Evolutionary conservation across 2,888 invertebrate genomes (phyloP), one percentile per base, ranked within the genome.

Genomic region (Drosophila neotestacea): DNA sequence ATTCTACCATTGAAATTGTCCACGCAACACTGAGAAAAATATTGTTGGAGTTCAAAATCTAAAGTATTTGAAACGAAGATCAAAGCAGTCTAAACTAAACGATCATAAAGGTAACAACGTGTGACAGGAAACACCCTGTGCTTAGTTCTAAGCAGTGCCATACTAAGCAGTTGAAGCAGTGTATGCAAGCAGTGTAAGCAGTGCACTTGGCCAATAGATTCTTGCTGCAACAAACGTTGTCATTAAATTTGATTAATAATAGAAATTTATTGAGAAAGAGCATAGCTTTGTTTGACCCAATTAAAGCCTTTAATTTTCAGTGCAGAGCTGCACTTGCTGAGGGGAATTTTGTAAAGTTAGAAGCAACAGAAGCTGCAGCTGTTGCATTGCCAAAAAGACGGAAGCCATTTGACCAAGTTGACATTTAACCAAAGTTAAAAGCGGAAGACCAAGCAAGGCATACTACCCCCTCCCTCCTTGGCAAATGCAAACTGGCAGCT

Each of bases 381-480:
- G 82, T 71, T 80, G 77, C 73, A 51, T 66, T 22, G 32, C 39
- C 60, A 55, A 46, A 51, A 51, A 46, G 51, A 46, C 65, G 69
- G 72, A 85, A 72, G 73, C 50, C 86, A 65, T 72, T 64, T 76
- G 86, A 67, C 86, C 84, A 76, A 70, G 68, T 70, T 83, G 86
- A 79, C 86, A 88, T 72, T 69, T 65, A 66, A 71, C 74, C 79
- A 71, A 88, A 81, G 83, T 79, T 88, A 44, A 56, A 79, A 81
- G 83, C 69, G 73, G 67, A 83, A 85, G 72, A 58, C 68, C 65
- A 42, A 56, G 76, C 54, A 56, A 62, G 59, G 42, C 46, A 7
- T 13, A 51, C 27, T 13, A 38, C 9, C 4, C 38, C 16, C 3
- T 7, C 7, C 9, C 34, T 7, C 28, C n/a, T 2, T 1, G 10